phyloP scores from a whole-genome alignment of 23 tunicate genomes.

The Trididemnum clinides region DNA sequence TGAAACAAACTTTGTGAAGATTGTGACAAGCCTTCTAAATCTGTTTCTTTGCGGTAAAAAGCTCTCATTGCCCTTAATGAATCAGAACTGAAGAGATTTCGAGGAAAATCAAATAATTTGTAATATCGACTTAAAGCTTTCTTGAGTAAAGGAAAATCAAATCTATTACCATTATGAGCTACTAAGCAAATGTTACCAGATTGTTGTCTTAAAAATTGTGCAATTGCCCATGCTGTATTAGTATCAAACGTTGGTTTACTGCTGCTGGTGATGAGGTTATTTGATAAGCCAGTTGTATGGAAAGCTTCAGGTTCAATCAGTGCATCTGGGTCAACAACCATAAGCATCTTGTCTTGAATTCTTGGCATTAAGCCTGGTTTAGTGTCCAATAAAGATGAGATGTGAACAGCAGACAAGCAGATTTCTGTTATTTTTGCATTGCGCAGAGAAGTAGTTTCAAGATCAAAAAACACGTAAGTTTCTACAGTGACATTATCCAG shows the following conservation, averaged over 20 bases:
- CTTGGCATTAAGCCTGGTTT: no score
- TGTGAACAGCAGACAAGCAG: conserved; percentile 49
- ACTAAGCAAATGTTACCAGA: no score
- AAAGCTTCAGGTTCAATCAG: conserved; percentile 1
- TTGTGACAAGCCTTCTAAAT: no score
- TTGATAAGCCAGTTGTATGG: conserved; percentile 10
- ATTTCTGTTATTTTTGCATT: conserved; percentile 51
- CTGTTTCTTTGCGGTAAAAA: not conserved
- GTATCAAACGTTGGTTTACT: conserved; percentile 44
- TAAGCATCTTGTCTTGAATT: conserved; percentile 29
- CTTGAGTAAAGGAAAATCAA: conserved; percentile 43
- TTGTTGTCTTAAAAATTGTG: no score
- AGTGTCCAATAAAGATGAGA: not conserved
- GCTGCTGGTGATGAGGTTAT: not conserved
- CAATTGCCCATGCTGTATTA: no score
- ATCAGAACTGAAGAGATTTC: conserved; percentile 40
- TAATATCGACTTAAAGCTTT: no score
- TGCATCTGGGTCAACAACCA: conserved; percentile 39
- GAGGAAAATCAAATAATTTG: not conserved
- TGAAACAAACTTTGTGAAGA: no score
- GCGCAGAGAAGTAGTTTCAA: conserved; percentile 60
- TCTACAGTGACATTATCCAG: not conserved
- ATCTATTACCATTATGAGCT: conserved; percentile 62
- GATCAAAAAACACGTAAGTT: conserved; percentile 43
- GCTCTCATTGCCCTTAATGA: conserved; percentile 9